phyloP scores from a whole-genome alignment of 1,140 invertebrate genomes.

The Whitmania pigra region DNA sequence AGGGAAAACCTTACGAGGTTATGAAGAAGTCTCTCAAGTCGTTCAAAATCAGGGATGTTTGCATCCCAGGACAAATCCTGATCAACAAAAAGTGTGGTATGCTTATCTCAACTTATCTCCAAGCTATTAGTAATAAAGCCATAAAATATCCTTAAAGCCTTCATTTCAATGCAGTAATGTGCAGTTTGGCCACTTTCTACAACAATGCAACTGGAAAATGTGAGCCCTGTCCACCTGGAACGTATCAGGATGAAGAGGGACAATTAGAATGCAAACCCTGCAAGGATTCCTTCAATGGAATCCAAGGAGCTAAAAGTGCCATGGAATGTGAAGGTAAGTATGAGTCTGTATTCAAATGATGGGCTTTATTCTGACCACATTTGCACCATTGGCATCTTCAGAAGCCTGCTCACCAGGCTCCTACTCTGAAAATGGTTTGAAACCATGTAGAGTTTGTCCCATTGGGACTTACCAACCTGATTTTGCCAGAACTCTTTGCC shows the following conservation, averaged over 20 bases:
- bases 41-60: slow-evolving; percentile 26
- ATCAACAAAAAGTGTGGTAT: slow-evolving; percentile 31
- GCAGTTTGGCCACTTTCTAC: slow-evolving; percentile 79
- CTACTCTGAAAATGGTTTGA: slow-evolving; percentile 71
- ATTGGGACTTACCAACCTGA: slow-evolving; percentile 61
- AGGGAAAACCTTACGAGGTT: slow-evolving; percentile 28
- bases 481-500: slow-evolving; percentile 60
- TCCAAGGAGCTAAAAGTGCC: slow-evolving; percentile 56
- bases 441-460: slow-evolving; percentile 71
- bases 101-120: not conserved
- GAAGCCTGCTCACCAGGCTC: slow-evolving; percentile 76
- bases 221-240: slow-evolving; percentile 68
- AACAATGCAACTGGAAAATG: slow-evolving; percentile 62
- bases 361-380: not conserved
- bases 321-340: slow-evolving; percentile 69
- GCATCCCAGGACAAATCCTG: slow-evolving; percentile 28
- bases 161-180: slow-evolving; percentile 59
- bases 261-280: slow-evolving; percentile 70
- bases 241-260: slow-evolving; percentile 83
- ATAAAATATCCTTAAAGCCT: too few species aligned
- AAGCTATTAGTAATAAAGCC: too few species aligned
- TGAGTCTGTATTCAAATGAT: not conserved
- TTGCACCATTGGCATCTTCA: slow-evolving; percentile 28
- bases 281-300: slow-evolving; percentile 46
- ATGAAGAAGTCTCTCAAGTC: slow-evolving; percentile 32